phyloP scores from a whole-genome alignment of 2,113 vertebrate species.

The Catharus fuscescens region DNA sequence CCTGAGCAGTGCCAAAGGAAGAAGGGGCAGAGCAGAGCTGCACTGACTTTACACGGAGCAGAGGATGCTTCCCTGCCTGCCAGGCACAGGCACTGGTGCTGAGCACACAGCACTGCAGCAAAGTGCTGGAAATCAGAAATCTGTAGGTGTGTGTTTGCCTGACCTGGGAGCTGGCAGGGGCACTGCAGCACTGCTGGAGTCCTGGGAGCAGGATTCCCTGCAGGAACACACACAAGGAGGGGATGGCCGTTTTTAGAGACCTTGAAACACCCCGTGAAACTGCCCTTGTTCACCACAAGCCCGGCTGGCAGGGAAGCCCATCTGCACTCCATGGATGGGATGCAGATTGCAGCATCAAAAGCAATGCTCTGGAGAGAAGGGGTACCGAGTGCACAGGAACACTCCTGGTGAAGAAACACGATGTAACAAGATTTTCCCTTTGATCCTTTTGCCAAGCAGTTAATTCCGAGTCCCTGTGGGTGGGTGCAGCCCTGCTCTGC shows the following conservation, averaged over 20 bases:
- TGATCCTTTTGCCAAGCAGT: background rate
- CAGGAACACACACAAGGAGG: background rate
- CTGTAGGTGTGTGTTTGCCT: background rate
- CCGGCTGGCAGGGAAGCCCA: background rate
- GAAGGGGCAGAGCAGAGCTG: background rate
- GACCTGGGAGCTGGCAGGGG: background rate
- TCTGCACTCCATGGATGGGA: background rate
- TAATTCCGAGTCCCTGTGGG: background rate
- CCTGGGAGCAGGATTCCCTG: background rate
- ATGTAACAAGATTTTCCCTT: background rate
- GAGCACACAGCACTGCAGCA: background rate
- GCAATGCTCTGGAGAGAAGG: background rate
- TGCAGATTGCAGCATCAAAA: constrained; percentile 1
- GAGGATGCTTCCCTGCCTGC: background rate
- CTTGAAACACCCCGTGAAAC: background rate
- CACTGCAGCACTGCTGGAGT: background rate
- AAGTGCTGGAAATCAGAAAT: background rate
- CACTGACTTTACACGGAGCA: background rate
- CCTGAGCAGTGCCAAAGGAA: background rate
- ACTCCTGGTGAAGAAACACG: background rate
- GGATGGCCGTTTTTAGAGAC: background rate
- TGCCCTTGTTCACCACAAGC: background rate
- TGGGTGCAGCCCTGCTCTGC: background rate
- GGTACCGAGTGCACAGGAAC: background rate
- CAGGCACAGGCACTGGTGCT: background rate